These are phyloP conservation scores for Muschampia plurimacula DNA, from an alignment of 2,888 invertebrate species.

Conservation along the genomic window DNA sequence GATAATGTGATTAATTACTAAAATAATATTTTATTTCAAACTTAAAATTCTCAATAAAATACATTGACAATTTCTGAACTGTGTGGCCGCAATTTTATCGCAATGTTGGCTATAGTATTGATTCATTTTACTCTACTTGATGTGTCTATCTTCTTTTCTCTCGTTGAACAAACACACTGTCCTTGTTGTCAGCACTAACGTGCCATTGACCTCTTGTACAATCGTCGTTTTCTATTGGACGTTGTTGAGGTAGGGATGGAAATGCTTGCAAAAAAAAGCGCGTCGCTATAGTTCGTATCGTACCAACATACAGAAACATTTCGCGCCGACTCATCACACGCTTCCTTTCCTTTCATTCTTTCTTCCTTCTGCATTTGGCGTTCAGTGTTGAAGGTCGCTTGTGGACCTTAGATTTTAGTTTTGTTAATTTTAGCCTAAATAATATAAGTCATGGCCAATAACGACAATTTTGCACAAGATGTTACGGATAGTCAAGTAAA, in stretches of 20 bases:
- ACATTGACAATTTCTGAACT: neutral
- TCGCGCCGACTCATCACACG: conserved; percentile 56
- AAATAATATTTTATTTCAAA: too few species aligned
- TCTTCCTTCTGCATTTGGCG: conserved; percentile 80
- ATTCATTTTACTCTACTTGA: conserved; percentile 49
- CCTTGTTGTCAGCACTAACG: conserved; percentile 54
- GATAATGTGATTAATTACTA: too few species aligned
- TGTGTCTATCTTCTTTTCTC: conserved; percentile 53
- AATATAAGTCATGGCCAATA: conserved; percentile 87
- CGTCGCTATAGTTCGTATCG: conserved; percentile 46
- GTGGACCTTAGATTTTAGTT: conserved; percentile 79
- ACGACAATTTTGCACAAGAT: conserved; percentile 92
- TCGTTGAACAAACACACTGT: conserved; percentile 42
- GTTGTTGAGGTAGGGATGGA: conserved; percentile 52
- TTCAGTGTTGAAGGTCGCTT: conserved; percentile 82
- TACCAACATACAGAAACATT: conserved; percentile 50
- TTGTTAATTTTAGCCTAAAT: conserved; percentile 85
- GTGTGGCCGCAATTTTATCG: conserved; percentile 51
- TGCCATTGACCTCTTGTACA: conserved; percentile 73
- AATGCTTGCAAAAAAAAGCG: conserved; percentile 50
- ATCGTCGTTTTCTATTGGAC: conserved; percentile 63
- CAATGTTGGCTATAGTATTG: conserved; percentile 63
- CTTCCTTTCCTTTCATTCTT: conserved; percentile 61
- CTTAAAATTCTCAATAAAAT: neutral
- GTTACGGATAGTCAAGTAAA: conserved; percentile 89